Base-by-base conservation (phyloP, 2,797 vertebrate genomes). In the Pelobates cultripes region DNA sequence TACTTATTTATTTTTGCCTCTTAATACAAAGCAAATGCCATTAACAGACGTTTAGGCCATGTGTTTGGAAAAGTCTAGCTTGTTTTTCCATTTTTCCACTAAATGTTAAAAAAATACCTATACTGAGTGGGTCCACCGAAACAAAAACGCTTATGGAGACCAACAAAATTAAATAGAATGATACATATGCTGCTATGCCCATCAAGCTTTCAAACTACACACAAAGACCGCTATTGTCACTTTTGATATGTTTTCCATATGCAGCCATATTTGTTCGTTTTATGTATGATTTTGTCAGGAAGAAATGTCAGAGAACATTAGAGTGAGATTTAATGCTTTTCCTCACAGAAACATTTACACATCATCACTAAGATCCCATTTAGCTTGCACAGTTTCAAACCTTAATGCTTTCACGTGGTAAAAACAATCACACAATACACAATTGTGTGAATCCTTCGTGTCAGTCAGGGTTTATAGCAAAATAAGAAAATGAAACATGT, bases 381-480 rank as follows among this genome's bases (percentile, higher is more conserved):
- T 66, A 13, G 14, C n/a, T 28, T 75, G 9, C 14, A 5, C 42
- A 72, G 45, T 10, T 5, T 85, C 60, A 73, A 73, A 42, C 74
- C 7, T 81, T 79, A 61, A 71, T 2, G 47, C 3, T 9, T 82
- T 74, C 84, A 75, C 13, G 15, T 85, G 82, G 67, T 47, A 8
- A 44, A 2, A 43, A 86, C 51, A 78, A 9, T 4, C 7, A 7
- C 41, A 57, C 75, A 80, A 77, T 28, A 43, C 4, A 67, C 9
- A 4, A 55, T 2, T 40, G 7, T 40, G 13, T 43, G 55, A 44
- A 42, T 14, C 14, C 3, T 12, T 9, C 43, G 45, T 41, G 70
- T 3, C n/a, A 53, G 47, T 12, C 13, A 42, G 10, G 40, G 47
- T 51, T 51, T 51, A 51, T 51, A 51, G 47, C 10, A 10, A 51